Evolutionary conservation across 2,113 vertebrate genomes (phyloP), one percentile per base, ranked within the genome.

Genomic region (Cyprinodon variegatus): DNA sequence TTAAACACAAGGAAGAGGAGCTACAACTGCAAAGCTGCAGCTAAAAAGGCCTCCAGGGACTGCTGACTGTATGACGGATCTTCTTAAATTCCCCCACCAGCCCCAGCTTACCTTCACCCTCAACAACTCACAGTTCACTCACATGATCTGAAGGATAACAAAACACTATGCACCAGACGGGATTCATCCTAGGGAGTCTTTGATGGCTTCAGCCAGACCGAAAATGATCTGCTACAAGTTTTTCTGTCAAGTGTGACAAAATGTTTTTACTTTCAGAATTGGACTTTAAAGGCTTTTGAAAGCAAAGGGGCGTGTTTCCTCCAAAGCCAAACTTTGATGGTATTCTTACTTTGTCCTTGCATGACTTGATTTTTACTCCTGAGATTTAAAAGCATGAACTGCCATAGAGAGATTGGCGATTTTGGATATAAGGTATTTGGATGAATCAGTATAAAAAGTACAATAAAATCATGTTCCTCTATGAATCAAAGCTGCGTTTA

Each of bases 11-110:
- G 88, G 87, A 91, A 88, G 70, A 82, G 64, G 80, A 77, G 74
- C 76, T 83, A 87, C 86, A 86, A 90, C 87, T 90, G 86, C 53
- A 43, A 43, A 4, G 86, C 81, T 91, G 83, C 93, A 93, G 90
- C 91, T 91, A 87, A 90, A 83, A 72, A 76, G 61, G 74, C 86
- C 87, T 83, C 82, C 75, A 69, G 85, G 81, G 90, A 83, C 76
- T 76, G 61, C 75, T 59, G 83, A 90, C 85, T 77, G 46, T 79
- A 83, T 69, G 80, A 81, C 77, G 84, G 88, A 80, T 91, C 84
- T 91, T 86, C 61, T 81, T 71, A 64, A 79, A 66, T 29, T 61
- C 68, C 53, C 72, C 41, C 57, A 78, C 22, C 78, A 22, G 50
- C 60, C 79, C 38, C 80, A n/a, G 62, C 20, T 68, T 11, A 63